Evolutionary conservation across 64 coral and sea anemone genomes (phyloP), one percentile per base, ranked within the genome.

Genomic region (Montipora foliosa): DNA sequence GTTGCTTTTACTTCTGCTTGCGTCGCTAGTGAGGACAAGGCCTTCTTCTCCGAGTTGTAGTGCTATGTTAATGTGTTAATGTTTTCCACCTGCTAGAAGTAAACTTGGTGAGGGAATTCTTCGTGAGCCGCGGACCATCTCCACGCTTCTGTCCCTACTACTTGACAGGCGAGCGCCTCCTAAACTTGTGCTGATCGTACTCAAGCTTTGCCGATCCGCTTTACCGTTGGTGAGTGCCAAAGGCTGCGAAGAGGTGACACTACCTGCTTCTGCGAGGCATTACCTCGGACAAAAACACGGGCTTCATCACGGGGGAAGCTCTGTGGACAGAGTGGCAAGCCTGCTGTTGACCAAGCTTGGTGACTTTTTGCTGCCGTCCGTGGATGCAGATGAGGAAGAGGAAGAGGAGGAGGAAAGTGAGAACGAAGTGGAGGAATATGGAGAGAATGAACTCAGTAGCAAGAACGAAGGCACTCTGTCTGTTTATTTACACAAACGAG

Each of bases 21-120:
- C 37, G 37, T 37, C 37, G 2, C 37, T 37, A 37, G 2, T 37
- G 37, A 37, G 37, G 37, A 37, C 37, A 37, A 37, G 37, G 37
- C 37, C 37, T 37, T 37, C 2, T 37, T 37, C 37, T 37, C 37
- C 37, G 37, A 37, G 37, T 1, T 37, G 1, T 37, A 37, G 37
- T 37, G 37, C 37, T 19, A 5, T 51, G 12, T 9, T 57, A 57
- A 6, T 11, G 7, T 21, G 6, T 68, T 68, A 46, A 17, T 49
- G 4, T 69, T 71, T 71, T 85, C 4, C 19, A 8, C 71, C 19
- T 67, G 3, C 1, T 87, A 99, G 98, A 66, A 99, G 98, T 29
- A 94, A 96, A 76, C 91, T 99, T 62, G 98, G 98, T 16, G 89
- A 96, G 70, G 95, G 91, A 50, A 96, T 99, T 75, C 62, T 99